Conservation (phyloP, 2,113 vertebrate species). For the Gasterosteus nipponicus region DNA sequence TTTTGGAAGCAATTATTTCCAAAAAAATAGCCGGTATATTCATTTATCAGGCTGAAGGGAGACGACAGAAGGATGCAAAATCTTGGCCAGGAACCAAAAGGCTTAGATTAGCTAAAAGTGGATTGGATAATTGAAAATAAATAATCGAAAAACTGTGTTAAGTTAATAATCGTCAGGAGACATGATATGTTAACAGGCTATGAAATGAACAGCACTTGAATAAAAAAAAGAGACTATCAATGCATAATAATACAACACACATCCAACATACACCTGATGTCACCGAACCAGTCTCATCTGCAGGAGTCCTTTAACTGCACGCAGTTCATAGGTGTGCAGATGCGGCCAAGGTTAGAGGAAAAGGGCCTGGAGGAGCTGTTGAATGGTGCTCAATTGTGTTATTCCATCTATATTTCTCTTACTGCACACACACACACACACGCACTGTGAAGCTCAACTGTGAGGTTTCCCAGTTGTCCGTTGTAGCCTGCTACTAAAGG, state of each 20-base stretch:
- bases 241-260: background rate
- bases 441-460: constrained; percentile 42
- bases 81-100: background rate
- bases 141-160: background rate
- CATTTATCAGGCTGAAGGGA: background rate
- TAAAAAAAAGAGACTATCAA: background rate
- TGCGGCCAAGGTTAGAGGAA: too few species aligned
- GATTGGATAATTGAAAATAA: background rate
- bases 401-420: too few species aligned
- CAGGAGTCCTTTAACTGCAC: too few species aligned
- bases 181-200: background rate
- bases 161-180: background rate
- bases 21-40: background rate
- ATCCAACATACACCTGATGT: too few species aligned
- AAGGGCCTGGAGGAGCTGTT: too few species aligned
- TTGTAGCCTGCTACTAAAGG: constrained; percentile 62
- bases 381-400: too few species aligned
- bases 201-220: background rate
- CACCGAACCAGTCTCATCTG: constrained; percentile 11
- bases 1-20: background rate
- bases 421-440: background rate
- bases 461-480: constrained; percentile 54
- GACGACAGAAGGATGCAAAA: background rate
- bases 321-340: too few species aligned
- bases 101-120: background rate